Evolutionary conservation across 2,888 invertebrate genomes (phyloP), one percentile per base, ranked within the genome.

Genomic region (Lapara coniferarum): DNA sequence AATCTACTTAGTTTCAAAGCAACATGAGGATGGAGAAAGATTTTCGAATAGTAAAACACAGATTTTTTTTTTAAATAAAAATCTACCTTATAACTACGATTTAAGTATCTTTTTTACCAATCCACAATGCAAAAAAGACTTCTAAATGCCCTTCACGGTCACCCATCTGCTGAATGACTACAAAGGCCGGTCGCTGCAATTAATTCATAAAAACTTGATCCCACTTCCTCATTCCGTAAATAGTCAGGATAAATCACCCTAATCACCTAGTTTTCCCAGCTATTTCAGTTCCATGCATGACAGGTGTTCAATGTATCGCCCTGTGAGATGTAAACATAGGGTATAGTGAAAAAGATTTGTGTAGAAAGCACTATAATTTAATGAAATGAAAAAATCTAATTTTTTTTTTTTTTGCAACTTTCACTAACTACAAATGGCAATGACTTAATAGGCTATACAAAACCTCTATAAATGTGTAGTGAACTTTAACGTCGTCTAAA

Each of bases 161-260:
- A 19, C 49, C 46, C 63, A 49, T 63, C 63, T 19, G 16, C 13
- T 19, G 10, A 49, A 63, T 46, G 46, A 49, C 12, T 63, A 46
- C 46, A 46, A 63, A 63, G 56, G 53, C 58, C 67, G 55, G 68
- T 69, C n/a, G 59, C 72, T 73, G 72, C 71, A 73, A 72, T 73
- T 73, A 76, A 71, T 71, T 57, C 59, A 46, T 46, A 63, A 63
- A 59, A 63, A 63, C 49, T 10, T 12, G 0, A 63, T 63, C 19
- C 46, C 12, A 63, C 63, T 63, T 63, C 63, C 63, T 63, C 49
- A 19, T 46, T 44, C 63, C 49, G 49, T 19, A 19, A 63, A 63
- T 63, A 63, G 49, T 49, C 1, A 13, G 46, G 46, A 63, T 63
- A 63, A 46, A 59, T 46, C 63, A 63, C 13, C 56, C 56, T 56